Evolutionary conservation across 2,888 invertebrate species (phyloP), one percentile per base, ranked within the genome.

Genomic region (Nomada flava): DNA sequence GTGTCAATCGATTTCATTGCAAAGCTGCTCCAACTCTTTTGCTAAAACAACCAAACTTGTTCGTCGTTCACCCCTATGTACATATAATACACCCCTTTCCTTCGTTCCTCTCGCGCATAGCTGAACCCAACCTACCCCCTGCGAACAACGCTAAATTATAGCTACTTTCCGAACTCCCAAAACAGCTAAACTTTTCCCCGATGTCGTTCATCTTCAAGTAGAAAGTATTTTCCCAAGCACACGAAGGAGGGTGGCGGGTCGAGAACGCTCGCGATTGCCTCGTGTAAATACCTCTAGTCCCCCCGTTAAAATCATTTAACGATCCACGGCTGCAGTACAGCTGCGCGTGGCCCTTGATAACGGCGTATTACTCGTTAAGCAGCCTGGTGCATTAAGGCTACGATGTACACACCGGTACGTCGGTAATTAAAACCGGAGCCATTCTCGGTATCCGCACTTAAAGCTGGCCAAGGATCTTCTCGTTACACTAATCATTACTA

Each of bases 401-500:
- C 76, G 84, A 77, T 76, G 77, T 79, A 86, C 84, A 77, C 65
- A 76, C 78, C 67, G 67, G 81, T 73, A 74, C 63, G 79, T 53
- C 72, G 84, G 86, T 87, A 87, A 87, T 87, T 87, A 87, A 87
- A 87, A 87, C 86, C 84, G 72, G 23, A 84, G 80, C 82, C 86
- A 87, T 87, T 88, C 80, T 79, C 71, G 71, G 85, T 79, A 83
- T 85, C 86, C 79, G 86, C 78, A 74, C 83, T 87, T 86, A 70
- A 82, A 84, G 73, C 79, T 68, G 55, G 57, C 59, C 68, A 52
- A 52, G 83, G 80, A 70, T 87, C 84, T 87, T 53, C 79, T 87
- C 84, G 86, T 87, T 87, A 87, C 86, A 86, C 86, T 87, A 84
- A 87, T 87, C 84, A 87, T 87, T 86, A 79, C 88, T 77, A 83